These are phyloP conservation scores for Anolis carolinensis DNA, from an alignment of 2,113 vertebrate genomes.

Conservation along the genomic window DNA sequence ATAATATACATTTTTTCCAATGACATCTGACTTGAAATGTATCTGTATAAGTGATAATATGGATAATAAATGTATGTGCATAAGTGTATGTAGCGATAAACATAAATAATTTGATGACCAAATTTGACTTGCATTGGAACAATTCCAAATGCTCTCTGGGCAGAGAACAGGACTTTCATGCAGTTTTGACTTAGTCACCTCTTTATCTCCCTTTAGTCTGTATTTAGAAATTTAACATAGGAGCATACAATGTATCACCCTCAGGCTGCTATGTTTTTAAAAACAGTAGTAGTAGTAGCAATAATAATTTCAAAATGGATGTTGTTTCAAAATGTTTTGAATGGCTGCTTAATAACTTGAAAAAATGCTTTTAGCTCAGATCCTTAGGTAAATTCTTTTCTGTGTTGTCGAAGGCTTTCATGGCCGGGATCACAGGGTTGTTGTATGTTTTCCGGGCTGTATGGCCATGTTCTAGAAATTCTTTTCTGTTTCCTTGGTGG, in stretches of 20 bases:
- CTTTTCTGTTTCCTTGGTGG: not conserved
- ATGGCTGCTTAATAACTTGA: not conserved
- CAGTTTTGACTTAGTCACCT: not conserved
- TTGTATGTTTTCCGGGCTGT: no score
- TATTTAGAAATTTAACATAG: not conserved
- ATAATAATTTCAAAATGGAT: not conserved
- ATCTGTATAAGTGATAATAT: not conserved
- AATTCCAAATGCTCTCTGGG: not conserved
- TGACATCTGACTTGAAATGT: not conserved
- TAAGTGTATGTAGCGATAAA: no score
- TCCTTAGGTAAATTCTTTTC: not conserved
- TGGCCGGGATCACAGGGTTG: no score
- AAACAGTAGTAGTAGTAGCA: no score
- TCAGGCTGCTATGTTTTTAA: no score
- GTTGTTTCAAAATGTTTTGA: not conserved
- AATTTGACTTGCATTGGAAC: not conserved
- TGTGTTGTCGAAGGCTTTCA: no score
- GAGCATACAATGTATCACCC: not conserved
- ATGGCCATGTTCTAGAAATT: no score
- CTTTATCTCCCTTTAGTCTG: not conserved
- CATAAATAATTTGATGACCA: no score
- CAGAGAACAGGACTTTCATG: not conserved
- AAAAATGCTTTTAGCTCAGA: not conserved
- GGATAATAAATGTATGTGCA: not conserved
- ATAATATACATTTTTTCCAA: not conserved